These are phyloP conservation scores for Spodoptera litura DNA, from an alignment of 1,140 invertebrate genomes.

Conservation along the genomic window DNA sequence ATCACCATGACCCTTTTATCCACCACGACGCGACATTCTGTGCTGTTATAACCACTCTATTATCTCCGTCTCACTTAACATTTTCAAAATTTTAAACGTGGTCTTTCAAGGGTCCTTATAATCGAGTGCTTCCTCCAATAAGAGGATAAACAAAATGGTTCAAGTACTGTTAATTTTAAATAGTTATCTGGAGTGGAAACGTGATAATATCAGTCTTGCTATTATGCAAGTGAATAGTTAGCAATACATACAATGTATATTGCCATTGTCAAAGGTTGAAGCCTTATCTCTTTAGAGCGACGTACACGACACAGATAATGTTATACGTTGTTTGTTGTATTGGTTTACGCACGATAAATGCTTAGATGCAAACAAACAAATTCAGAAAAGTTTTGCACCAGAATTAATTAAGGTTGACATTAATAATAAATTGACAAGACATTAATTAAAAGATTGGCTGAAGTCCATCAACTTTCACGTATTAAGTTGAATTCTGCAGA, in stretches of 20 bases:
- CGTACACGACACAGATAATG: not conserved
- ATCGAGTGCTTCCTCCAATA: conserved; percentile 25
- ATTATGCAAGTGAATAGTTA: conserved; percentile 40
- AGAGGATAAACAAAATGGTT: conserved; percentile 20
- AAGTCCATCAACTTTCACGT: too few relatives aligned
- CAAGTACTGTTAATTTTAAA: conserved; percentile 22
- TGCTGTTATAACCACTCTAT: conserved; percentile 5
- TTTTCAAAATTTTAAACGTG: conserved; percentile 16
- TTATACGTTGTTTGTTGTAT: not conserved
- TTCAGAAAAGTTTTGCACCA: too few relatives aligned
- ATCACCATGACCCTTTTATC: conserved; percentile 19
- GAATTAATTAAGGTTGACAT: too few relatives aligned
- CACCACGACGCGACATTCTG: conserved; percentile 8
- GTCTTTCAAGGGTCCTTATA: conserved; percentile 13
- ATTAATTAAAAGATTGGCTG: too few relatives aligned
- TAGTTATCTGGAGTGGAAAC: conserved; percentile 38
- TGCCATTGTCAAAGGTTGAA: conserved; percentile 39
- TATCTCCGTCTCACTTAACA: not conserved
- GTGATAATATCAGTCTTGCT: conserved; percentile 36
- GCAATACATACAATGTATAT: conserved; percentile 38
- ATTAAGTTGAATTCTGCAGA: too few relatives aligned
- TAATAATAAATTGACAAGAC: too few relatives aligned
- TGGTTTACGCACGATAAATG: not conserved
- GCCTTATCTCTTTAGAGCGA: conserved; percentile 22
- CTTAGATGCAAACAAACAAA: not conserved